These are phyloP conservation scores for Smutsia gigantea DNA, from an alignment of 2,797 vertebrate genomes.

Conservation along the genomic window DNA sequence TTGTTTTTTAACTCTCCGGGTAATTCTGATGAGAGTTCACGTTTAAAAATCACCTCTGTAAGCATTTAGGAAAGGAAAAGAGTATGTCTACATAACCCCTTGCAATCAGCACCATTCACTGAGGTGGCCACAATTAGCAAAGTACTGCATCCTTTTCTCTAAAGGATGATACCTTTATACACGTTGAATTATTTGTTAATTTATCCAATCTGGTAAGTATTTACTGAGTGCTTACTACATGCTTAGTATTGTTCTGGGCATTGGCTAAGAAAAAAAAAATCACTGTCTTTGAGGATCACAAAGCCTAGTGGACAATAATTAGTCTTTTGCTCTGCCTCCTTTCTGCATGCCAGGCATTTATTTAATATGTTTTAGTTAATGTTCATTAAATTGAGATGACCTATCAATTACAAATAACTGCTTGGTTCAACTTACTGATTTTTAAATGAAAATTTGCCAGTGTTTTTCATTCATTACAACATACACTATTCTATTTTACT, in stretches of 20 bases:
- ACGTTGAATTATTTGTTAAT: background rate
- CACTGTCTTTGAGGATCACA: background rate
- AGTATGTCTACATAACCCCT: accelerated
- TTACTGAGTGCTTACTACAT: background rate
- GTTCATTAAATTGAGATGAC: constrained; percentile 76
- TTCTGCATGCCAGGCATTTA: constrained; percentile 10
- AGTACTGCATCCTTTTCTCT: background rate
- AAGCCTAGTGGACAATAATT: background rate
- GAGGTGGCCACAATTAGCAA: background rate
- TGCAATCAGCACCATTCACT: background rate
- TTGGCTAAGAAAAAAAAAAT: background rate
- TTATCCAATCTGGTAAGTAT: background rate
- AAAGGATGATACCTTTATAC: background rate
- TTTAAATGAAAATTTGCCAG: constrained; percentile 72
- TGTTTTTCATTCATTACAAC: constrained; percentile 61
- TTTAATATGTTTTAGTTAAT: constrained; percentile 64
- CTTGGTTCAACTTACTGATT: constrained; percentile 69
- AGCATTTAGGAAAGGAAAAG: background rate
- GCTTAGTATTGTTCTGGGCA: background rate
- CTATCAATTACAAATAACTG: constrained; percentile 57
- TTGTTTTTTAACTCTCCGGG: background rate
- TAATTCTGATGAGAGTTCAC: background rate
- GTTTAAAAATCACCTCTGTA: background rate
- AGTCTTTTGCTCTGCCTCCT: background rate
- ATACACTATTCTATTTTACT: constrained; percentile 62